A percentile compares a stretch with the other conserved stretches of the same genome.
phyloP scores from a whole-genome alignment of 2,113 vertebrate species.

The Columbina picui region DNA sequence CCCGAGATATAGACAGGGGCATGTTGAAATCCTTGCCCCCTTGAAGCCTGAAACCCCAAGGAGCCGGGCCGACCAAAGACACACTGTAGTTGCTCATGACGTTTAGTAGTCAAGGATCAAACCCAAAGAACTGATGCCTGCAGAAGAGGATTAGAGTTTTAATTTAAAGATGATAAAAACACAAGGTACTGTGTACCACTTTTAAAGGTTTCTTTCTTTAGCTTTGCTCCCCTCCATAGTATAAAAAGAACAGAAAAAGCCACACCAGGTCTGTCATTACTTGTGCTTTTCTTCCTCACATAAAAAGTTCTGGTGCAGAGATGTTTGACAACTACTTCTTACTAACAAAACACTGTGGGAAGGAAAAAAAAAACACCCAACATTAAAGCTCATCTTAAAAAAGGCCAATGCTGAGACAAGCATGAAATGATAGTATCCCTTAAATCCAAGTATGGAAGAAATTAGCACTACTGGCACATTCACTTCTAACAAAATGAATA shows the following conservation, averaged over 20 bases:
- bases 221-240: not conserved
- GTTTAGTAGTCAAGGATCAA: slow-evolving; percentile 48
- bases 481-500: not conserved
- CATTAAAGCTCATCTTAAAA: not conserved
- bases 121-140: slow-evolving; percentile 64
- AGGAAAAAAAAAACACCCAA: not conserved
- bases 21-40: slow-evolving; percentile 98
- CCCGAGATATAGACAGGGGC: slow-evolving; percentile 94
- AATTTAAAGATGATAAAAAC: not conserved
- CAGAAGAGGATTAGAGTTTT: slow-evolving; percentile 49
- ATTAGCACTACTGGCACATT: not conserved
- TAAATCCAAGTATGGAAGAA: not conserved
- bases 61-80: slow-evolving; percentile 88
- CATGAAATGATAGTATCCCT: not conserved
- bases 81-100: slow-evolving; percentile 94
- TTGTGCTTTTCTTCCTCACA: not conserved
- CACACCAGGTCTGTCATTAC: not conserved
- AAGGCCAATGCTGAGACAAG: not conserved
- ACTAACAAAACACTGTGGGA: not conserved
- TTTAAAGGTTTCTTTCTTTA: not conserved
- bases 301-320: not conserved
- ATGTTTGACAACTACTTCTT: not conserved
- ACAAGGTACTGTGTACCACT: not conserved
- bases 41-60: slow-evolving; percentile 97
- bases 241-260: not conserved